Evolutionary conservation across 2,888 invertebrate species (phyloP), one percentile per base, ranked within the genome.

Genomic region (Andrena flavipes): DNA sequence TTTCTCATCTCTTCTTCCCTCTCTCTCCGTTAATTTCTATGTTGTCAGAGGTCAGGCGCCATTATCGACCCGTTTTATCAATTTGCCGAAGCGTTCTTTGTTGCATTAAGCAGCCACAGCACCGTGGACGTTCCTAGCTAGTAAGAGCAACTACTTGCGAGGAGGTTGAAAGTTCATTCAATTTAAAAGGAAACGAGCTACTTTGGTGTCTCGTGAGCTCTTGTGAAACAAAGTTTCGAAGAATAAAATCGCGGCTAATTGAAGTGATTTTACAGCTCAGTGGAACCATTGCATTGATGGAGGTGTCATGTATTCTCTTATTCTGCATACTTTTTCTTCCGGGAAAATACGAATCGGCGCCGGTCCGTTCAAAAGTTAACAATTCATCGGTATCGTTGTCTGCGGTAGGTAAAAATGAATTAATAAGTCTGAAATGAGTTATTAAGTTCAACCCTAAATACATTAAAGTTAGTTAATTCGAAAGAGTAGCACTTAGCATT

Each of bases 41-140:
- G 30, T 35, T 64, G 64, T 26, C 67, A 65, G 20, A 59, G 78
- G 73, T 79, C 73, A 69, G 51, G 48, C 10, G n/a, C 20, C 56
- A 29, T 64, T 67, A 59, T 74, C 68, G 56, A 30, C 60, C 59
- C 33, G 29, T 56, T 13, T 74, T 74, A 79, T 79, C 78, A 79
- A 64, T 64, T n/a, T 56, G n/a, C 33, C 33, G 42, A 30, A 73
- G 62, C 35, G 33, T 23, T 62, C 54, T 54, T 60, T 51, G 29
- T 30, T 54, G 23, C 10, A 30, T 35, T 35, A 13, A 72, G 23
- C 60, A 77, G 60, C 30, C 48, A n/a, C 33, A 62, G 63, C 62
- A 54, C 54, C 23, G 62, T 2, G 59, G 29, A 60, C 29, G 16
- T 42, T 48, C 20, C 26, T 26, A 23, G 13, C 26, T 48, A 26